phyloP scores from a whole-genome alignment of 2,797 vertebrate species.

The Leptoclinus maculatus region DNA sequence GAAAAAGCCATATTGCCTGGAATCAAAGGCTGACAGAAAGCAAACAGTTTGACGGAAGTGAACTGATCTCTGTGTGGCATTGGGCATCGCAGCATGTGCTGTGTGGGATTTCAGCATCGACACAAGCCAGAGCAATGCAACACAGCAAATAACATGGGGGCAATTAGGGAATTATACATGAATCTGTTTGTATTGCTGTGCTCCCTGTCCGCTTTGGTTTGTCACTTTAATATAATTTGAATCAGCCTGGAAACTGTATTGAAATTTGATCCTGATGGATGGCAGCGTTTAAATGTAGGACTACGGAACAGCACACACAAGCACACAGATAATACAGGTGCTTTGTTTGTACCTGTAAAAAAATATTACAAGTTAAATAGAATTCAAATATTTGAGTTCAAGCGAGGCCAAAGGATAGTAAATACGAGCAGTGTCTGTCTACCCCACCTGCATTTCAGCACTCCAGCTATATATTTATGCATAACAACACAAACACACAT shows the following conservation, averaged over 20 bases:
- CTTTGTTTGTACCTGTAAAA: conserved; percentile 7
- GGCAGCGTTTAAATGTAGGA: conserved; percentile 50
- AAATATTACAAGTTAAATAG: conserved; percentile 4
- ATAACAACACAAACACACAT: background rate
- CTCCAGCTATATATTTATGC: conserved; percentile 1
- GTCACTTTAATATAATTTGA: conserved; percentile 57
- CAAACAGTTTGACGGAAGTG: conserved; percentile 41
- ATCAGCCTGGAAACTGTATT: conserved; percentile 47
- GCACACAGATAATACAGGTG: background rate
- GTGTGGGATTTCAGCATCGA: conserved; percentile 14
- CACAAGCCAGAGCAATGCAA: conserved; percentile 23
- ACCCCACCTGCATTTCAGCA: background rate
- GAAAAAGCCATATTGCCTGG: conserved; percentile 19
- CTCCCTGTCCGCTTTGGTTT: conserved; percentile 46
- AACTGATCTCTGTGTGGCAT: conserved; percentile 29
- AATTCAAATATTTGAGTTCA: conserved; percentile 7
- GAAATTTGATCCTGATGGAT: conserved; percentile 67
- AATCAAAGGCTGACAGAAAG: conserved; percentile 44
- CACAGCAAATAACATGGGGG: conserved; percentile 31
- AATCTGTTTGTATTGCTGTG: conserved; percentile 44
- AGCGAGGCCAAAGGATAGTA: background rate
- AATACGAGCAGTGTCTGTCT: background rate
- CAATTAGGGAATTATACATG: conserved; percentile 43
- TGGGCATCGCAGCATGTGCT: conserved; percentile 13
- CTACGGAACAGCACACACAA: conserved; percentile 17